phyloP scores from a whole-genome alignment of 2,888 invertebrate species.

The Dolomedes plantarius region DNA sequence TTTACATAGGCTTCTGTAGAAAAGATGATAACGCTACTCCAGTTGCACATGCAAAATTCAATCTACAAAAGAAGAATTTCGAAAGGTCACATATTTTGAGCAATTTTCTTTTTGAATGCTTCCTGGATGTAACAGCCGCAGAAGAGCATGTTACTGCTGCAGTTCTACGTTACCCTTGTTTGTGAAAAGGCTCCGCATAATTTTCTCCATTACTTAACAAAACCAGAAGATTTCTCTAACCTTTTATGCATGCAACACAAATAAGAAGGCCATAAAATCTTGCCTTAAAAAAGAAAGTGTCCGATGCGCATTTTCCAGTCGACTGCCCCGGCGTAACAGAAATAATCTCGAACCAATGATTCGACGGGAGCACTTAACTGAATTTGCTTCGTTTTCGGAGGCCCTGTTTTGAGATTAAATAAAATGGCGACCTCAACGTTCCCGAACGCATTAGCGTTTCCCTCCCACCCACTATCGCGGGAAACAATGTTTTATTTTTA shows the following conservation, averaged over 20 bases:
- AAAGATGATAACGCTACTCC: too few relatives aligned
- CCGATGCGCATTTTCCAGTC: slow-evolving; percentile 44
- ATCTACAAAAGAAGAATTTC: too few relatives aligned
- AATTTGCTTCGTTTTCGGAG: slow-evolving; percentile 51
- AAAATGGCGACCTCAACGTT: slow-evolving; percentile 41
- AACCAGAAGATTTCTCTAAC: not conserved
- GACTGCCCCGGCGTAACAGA: slow-evolving; percentile 37
- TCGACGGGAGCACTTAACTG: slow-evolving; percentile 57
- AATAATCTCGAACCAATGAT: slow-evolving; percentile 60
- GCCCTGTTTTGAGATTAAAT: slow-evolving; percentile 52
- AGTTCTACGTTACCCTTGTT: not conserved
- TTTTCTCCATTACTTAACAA: slow-evolving; percentile 17
- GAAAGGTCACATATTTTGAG: not conserved
- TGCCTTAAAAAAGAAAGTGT: slow-evolving; percentile 45
- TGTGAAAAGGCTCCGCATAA: not conserved
- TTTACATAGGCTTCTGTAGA: too few relatives aligned
- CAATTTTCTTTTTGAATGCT: not conserved
- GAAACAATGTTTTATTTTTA: not conserved
- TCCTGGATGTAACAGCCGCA: not conserved
- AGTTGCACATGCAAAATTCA: too few relatives aligned
- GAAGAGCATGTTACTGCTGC: not conserved
- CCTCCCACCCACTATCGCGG: not conserved
- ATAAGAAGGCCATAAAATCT: slow-evolving; percentile 7
- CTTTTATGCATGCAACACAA: not conserved
- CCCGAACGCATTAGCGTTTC: slow-evolving; percentile 26